These are phyloP conservation scores for Magallana ariakensis DNA, from an alignment of 1,140 invertebrate genomes.

Conservation along the genomic window DNA sequence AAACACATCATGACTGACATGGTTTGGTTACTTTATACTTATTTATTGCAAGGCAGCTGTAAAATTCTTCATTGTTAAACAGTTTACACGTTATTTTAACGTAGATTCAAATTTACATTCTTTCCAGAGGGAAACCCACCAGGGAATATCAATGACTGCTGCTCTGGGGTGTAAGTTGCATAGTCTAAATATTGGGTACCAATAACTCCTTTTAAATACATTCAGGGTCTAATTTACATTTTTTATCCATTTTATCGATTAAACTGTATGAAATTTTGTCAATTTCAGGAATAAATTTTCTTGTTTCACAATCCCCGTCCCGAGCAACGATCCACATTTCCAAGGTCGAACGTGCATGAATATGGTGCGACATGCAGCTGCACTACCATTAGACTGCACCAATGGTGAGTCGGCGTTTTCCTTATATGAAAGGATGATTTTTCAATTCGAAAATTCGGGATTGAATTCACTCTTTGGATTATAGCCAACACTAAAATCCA, in stretches of 20 bases:
- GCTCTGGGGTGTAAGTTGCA: background rate
- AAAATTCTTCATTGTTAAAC: no score
- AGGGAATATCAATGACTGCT: background rate
- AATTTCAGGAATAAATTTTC: background rate
- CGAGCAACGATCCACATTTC: background rate
- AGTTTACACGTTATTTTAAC: no score
- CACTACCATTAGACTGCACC: slow-evolving; percentile 44
- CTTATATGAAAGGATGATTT: no score
- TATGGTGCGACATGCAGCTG: slow-evolving; percentile 47
- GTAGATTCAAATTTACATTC: background rate
- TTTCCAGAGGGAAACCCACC: slow-evolving; percentile 1
- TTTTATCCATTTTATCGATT: no score
- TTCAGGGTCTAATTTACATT: no score
- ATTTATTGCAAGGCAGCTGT: no score
- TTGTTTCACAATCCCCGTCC: background rate
- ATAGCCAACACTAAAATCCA: no score
- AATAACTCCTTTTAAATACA: no score
- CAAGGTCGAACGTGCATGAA: slow-evolving; percentile 49
- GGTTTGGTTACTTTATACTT: no score
- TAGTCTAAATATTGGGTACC: background rate
- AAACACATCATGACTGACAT: no score
- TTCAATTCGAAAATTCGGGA: no score
- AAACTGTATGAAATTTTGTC: background rate
- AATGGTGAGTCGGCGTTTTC: background rate
- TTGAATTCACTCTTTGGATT: no score